phyloP scores from a whole-genome alignment of 2,888 invertebrate species.

The Micoletzkya japonica region DNA sequence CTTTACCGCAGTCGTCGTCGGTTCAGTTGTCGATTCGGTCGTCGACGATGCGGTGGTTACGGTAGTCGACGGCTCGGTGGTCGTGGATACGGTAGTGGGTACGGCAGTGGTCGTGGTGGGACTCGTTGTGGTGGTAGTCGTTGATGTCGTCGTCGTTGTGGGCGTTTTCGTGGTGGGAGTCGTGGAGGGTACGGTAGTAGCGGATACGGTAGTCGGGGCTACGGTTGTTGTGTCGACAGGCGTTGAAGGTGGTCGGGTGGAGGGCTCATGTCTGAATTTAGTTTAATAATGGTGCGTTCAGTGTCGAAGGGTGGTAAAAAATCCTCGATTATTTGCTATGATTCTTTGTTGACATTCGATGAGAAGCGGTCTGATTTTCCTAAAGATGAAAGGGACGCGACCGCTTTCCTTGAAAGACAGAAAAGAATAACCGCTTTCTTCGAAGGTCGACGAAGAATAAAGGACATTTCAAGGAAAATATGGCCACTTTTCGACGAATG shows the following conservation, averaged over 20 bases:
- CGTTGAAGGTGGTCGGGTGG: conserved; percentile 10
- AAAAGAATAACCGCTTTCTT: too few relatives aligned
- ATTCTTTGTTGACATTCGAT: too few relatives aligned
- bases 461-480: too few relatives aligned
- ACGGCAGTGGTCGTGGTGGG: conserved; percentile 23
- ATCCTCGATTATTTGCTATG: too few relatives aligned
- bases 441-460: too few relatives aligned
- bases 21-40: conserved; percentile 20
- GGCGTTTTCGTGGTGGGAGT: conserved; percentile 9
- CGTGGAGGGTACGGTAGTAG: background rate
- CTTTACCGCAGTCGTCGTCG: conserved; percentile 27
- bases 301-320: too few relatives aligned
- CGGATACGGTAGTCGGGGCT: conserved; percentile 16
- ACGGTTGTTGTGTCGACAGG: conserved; percentile 25
- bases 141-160: conserved; percentile 26
- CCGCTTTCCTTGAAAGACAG: too few relatives aligned
- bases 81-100: conserved; percentile 16
- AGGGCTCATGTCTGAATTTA: conserved; percentile 12
- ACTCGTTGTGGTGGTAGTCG: conserved; percentile 26
- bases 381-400: too few relatives aligned
- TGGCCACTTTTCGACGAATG: too few relatives aligned
- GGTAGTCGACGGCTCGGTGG: background rate
- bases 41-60: conserved; percentile 19
- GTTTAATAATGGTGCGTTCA: too few relatives aligned
- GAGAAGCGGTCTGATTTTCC: too few relatives aligned